Evolutionary conservation across 2,888 invertebrate species (phyloP), one percentile per base, ranked within the genome.

Genomic region (Orthosia gracilis): DNA sequence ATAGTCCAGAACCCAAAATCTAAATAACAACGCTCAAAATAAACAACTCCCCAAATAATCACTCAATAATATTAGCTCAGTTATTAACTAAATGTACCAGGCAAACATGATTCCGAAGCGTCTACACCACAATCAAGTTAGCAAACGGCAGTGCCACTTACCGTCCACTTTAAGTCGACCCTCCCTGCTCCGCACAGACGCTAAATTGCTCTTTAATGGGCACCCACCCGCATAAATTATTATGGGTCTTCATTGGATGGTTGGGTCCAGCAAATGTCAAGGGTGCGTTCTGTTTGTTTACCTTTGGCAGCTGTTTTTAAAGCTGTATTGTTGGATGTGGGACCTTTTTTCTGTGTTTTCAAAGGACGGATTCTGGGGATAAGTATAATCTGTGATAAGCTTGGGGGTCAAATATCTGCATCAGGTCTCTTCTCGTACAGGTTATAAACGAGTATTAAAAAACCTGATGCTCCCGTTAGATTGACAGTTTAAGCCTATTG

Each of bases 91-190:
- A 70, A 73, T 17, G 62, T 85, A 87, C 85, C 79, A 88, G 82
- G 83, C 64, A 84, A 86, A 82, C 89, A 85, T 83, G 78, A 87
- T 81, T 74, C 68, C 70, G 58, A 63, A 79, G 75, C 69, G 76
- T 67, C 77, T 76, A 62, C 40, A 58, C 78, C 80, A 69, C 86
- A 90, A 90, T 90, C 80, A 79, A 90, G 88, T 90, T 90, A 90
- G 84, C 85, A 85, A 83, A 82, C 82, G 80, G 79, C 85, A 85
- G 75, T 71, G 73, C 84, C 90, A 90, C 90, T 90, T 87, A 88
- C 77, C 70, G 75, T 79, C 90, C 90, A 91, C 90, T 90, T 79
- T 79, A 79, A 78, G 73, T 83, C 82, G 88, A 86, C 85, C 89
- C 83, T 73, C 79, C 74, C 55, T 64, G 68, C 67, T 45, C 72